Percentiles rank a stretch among this genome's conserved stretches.
Conservation (phyloP, 2,113 vertebrate species). For the Gambusia affinis region DNA sequence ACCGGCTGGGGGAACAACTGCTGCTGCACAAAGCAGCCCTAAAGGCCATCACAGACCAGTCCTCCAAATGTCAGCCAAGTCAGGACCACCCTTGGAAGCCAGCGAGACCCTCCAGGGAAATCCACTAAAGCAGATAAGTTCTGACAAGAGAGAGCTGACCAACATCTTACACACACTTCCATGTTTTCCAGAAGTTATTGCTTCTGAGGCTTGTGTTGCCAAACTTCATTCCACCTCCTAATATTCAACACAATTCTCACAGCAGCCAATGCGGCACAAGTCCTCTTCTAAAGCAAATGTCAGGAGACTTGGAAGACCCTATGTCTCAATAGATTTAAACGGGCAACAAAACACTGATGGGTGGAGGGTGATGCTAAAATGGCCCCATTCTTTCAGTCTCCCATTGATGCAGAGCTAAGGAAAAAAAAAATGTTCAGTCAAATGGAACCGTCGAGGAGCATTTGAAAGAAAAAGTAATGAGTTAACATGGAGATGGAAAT, state of each 20-base stretch:
- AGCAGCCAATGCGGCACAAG: background rate
- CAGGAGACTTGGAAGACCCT: constrained; percentile 20
- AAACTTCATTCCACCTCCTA: constrained; percentile 9
- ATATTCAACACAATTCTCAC: constrained; percentile 26
- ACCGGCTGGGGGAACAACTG: constrained; percentile 54
- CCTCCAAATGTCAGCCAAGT: constrained; percentile 69
- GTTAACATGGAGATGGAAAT: constrained; percentile 25
- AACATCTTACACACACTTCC: constrained; percentile 26
- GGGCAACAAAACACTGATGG: constrained; percentile 22
- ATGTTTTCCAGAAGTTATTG: constrained; percentile 20
- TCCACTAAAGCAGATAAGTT: constrained; percentile 58
- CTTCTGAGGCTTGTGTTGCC: constrained; percentile 35
- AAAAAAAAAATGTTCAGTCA: constrained; percentile 33
- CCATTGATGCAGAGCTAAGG: constrained; percentile 36
- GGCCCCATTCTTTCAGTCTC: constrained; percentile 70
- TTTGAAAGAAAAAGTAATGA: constrained; percentile 8
- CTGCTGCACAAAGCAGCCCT: constrained; percentile 48
- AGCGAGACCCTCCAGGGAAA: constrained; percentile 56
- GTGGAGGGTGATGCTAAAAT: constrained; percentile 47
- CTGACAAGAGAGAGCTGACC: constrained; percentile 53
- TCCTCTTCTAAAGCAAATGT: constrained; percentile 26
- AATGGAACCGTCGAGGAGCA: constrained; percentile 28
- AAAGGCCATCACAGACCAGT: constrained; percentile 60
- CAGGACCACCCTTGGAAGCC: constrained; percentile 63
- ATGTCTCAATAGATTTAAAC: constrained; percentile 22